These are phyloP conservation scores for Cephus spinipes DNA, from an alignment of 2,888 invertebrate species.

Conservation along the genomic window DNA sequence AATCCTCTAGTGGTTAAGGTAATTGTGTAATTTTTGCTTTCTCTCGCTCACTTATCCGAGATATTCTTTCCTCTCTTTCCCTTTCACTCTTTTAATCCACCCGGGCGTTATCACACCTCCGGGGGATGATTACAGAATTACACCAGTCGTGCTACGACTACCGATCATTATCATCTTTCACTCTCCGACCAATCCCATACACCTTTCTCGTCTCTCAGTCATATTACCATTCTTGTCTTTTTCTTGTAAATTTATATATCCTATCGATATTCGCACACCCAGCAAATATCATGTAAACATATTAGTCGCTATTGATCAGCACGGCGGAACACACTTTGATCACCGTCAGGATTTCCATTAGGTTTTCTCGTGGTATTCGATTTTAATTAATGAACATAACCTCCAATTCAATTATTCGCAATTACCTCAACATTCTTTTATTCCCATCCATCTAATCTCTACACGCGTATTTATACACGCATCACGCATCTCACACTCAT, in stretches of 20 bases:
- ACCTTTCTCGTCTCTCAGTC: background rate
- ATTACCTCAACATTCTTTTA: background rate
- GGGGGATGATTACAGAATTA: background rate
- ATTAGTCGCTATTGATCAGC: background rate
- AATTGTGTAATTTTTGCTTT: constrained; percentile 5
- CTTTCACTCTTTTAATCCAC: constrained; percentile 1
- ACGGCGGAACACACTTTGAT: background rate
- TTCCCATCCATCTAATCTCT: background rate
- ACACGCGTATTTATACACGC: background rate
- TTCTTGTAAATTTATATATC: background rate
- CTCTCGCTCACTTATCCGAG: background rate
- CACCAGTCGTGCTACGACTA: background rate
- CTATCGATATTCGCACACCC: background rate
- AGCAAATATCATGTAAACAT: background rate
- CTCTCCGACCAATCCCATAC: background rate
- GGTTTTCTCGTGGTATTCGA: background rate
- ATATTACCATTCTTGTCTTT: background rate
- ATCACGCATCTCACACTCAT: background rate
- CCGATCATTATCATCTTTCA: constrained; percentile 17
- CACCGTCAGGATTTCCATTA: background rate
- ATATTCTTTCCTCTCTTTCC: background rate
- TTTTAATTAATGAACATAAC: background rate
- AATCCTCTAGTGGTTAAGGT: constrained; percentile 11
- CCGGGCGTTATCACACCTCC: background rate
- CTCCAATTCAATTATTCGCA: background rate